Base-by-base conservation (phyloP, 2,113 vertebrate genomes). In the Anolis carolinensis region DNA sequence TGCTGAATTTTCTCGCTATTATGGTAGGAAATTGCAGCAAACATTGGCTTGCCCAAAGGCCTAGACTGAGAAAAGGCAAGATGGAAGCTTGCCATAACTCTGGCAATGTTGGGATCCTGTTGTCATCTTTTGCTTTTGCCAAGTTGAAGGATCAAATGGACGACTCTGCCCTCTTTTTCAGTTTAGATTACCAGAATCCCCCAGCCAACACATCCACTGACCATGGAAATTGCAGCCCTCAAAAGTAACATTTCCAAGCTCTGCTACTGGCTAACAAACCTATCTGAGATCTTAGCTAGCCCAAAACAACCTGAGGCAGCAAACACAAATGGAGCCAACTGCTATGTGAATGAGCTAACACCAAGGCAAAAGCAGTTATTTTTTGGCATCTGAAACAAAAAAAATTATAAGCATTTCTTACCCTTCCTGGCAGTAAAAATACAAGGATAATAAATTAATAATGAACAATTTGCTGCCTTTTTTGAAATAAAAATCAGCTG, bases 1-100 rank as follows among this genome's bases (percentile, higher is more conserved):
- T 92, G 90, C 82, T 95, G 95, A 96, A 96, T 95, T 95, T 89
- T 93, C 92, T 94, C 93, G 90, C 91, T 94, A 93, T 96, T 95
- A 95, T 94, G 95, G 82, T 89, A 94, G 93, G 92, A 96, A 96
- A 96, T 95, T 95, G 89, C 84, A 92, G 86, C 84, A 96, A 95
- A 94, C 89, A 85, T 82, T 94, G 90, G 82, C 90, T 95, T 95
- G 88, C 93, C 95, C 89, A 88, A 89, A 94, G 94, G 92, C 92
- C 76, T 82, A 79, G 23, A 79, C 76, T 88, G 88, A 93, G 30
- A 85, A 92, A 25, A 67, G 90, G 89, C 91, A 93, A 92, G 87
- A 65, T 91, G 78, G 83, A 93, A 83, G 80, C 90, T 89, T 93
- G 52, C 86, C 74, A n/a, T 85, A 34, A 90, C 79, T 86, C 52